Evolutionary conservation across 2,113 vertebrate species (phyloP), one percentile per base, ranked within the genome.

Genomic region (Benitochromis conjunctus): DNA sequence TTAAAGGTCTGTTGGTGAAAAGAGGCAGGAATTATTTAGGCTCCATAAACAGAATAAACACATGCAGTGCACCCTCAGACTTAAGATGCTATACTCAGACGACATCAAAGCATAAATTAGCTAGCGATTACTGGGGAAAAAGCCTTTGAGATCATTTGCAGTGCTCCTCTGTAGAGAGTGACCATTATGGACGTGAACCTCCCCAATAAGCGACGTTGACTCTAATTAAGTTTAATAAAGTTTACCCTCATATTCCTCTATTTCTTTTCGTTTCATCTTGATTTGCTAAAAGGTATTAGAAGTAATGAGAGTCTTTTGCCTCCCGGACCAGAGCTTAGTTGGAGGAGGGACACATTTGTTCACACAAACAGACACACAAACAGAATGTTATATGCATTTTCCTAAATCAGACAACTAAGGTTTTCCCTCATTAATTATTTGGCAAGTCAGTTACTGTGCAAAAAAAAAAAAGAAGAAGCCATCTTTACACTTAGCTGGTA

Each of bases 191-290:
- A 91, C 89, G 78, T 24, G 81, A 95, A 89, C 85, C 94, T 85
- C 85, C 91, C 93, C 85, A 90, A 69, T 90, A 90, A 91, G 87
- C 88, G 94, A 96, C 93, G 92, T 96, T 95, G 95, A 96, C 94
- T 96, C 95, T 97, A 97, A 96, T 97, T 94, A 97, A 96, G 91
- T 92, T 95, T 97, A 95, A 97, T 96, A 92, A 96, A 96, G 89
- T 96, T 96, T 95, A 95, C 93, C 79, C 51, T 93, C 94, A 87
- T 90, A 88, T 89, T 81, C 84, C 55, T 81, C 81, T 81, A 81
- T 93, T 95, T 95, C 83, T 91, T 95, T 94, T 95, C 91, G 66
- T 95, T 97, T 96, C 92, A 96, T 96, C 94, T 94, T 89, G 86
- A 94, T 96, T 95, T 90, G 91, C 95, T 96, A 88, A 91, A 95